Evolutionary conservation across 1,140 invertebrate species (phyloP), one percentile per base, ranked within the genome.

Genomic region (Centruroides vittatus): DNA sequence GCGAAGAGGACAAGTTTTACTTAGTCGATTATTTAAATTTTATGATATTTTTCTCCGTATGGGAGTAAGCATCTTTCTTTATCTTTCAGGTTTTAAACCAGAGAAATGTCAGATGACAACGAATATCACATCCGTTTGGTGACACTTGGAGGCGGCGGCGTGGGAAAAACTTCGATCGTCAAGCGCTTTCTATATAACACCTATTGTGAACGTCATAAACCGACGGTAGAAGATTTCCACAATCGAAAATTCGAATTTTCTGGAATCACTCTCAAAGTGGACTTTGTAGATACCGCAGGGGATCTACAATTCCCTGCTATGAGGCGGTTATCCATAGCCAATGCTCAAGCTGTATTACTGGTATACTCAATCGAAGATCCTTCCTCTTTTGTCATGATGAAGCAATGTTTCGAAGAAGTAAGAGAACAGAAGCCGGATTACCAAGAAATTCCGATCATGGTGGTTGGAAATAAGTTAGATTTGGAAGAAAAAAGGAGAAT

Each of bases 191-290:
- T 94, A n/a, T 86, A 84, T 70, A 86, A 89, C 70, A 84, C 83
- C 9, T 94, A 88, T 71, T 80, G 79, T 11, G 86, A 89, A 66
- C 86, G 86, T 68, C 93, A 94, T 71, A 80, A 84, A 65, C 84
- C 88, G 63, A 94, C 91, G 1, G 86, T 94, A 4, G 91, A 94
- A 71, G 91, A 94, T 72, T 76, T 93, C 3, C 91, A 90, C 71
- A 89, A 84, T 68, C 79, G 86, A 56, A 88, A 93, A 73, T 94
- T 88, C 70, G 82, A 88, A 65, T 76, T 93, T 47, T 41, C 41
- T 41, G 79, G 81, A 46, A 79, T 84, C 63, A 85, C 82, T 5
- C 58, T 65, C 1, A 61, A 74, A 58, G 88, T 93, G 50, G 89
- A 93, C 70, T 86, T 93, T 53, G 71, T 93, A 66, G 89, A 93